phyloP scores from a whole-genome alignment of 2,797 vertebrate genomes.

The Helostoma temminkii region DNA sequence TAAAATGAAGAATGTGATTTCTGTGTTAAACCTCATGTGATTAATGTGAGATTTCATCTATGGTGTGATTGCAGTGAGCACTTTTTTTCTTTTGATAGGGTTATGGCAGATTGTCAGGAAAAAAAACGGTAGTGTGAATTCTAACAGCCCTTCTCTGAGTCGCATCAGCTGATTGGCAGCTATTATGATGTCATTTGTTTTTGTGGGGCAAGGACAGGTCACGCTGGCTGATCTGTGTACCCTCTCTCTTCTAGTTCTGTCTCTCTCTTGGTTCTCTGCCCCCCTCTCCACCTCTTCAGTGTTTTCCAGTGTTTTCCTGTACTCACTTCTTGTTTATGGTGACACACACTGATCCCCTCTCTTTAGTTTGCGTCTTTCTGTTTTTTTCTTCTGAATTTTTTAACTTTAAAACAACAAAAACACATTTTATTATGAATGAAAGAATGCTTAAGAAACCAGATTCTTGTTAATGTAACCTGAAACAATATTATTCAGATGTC shows the following conservation, averaged over 20 bases:
- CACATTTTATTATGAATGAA: too few relatives aligned
- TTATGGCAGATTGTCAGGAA: slow-evolving; percentile 23
- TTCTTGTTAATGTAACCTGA: too few relatives aligned
- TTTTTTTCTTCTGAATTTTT: not conserved
- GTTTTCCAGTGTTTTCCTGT: slow-evolving; percentile 21
- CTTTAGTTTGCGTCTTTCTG: slow-evolving; percentile 1
- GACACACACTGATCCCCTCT: slow-evolving; percentile 32
- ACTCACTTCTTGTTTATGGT: slow-evolving; percentile 25
- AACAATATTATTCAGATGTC: too few relatives aligned
- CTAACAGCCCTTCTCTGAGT: slow-evolving; percentile 55
- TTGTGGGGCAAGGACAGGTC: slow-evolving; percentile 67
- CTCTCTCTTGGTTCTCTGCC: not conserved
- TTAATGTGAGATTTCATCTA: slow-evolving; percentile 10
- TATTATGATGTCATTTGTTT: slow-evolving; percentile 81
- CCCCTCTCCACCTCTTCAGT: not conserved
- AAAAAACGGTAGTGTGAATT: slow-evolving; percentile 39
- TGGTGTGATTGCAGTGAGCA: slow-evolving; percentile 1
- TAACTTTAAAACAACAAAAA: slow-evolving; percentile 40
- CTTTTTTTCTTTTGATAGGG: slow-evolving; percentile 17
- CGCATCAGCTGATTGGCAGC: slow-evolving; percentile 75
- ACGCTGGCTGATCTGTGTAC: slow-evolving; percentile 52
- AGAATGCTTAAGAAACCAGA: too few relatives aligned
- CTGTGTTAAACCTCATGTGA: not conserved
- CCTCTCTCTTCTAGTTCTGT: slow-evolving; percentile 24
- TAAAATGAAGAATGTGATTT: not conserved